phyloP scores from a whole-genome alignment of 2,113 vertebrate species.

The Piprites chloris region DNA sequence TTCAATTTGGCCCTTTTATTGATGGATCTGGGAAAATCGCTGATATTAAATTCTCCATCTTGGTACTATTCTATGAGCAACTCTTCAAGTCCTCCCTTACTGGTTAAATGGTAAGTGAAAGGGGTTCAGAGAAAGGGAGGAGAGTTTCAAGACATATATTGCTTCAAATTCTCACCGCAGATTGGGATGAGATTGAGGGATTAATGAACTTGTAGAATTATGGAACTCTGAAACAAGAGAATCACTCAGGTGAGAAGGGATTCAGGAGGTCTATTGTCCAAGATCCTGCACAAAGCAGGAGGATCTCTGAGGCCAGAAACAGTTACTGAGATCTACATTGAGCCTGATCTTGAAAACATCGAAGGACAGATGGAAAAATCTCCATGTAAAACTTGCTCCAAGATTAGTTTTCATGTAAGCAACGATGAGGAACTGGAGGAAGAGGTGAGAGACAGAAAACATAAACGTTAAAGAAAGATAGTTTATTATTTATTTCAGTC shows the following conservation, averaged over 20 bases:
- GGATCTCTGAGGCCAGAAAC: neutral
- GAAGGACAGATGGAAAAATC: neutral
- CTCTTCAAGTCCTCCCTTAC: neutral
- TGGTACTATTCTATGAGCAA: neutral
- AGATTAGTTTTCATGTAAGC: neutral
- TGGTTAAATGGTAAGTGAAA: neutral
- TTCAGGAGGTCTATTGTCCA: fast-evolving
- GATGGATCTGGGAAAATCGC: neutral
- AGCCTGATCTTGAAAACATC: neutral
- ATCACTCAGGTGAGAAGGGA: neutral
- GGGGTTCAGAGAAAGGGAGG: neutral
- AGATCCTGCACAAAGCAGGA: neutral
- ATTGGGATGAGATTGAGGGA: neutral
- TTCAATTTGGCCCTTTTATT: neutral
- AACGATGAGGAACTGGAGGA: neutral
- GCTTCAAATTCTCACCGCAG: neutral
- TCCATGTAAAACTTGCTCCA: neutral
- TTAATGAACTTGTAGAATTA: neutral
- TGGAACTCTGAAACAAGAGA: neutral
- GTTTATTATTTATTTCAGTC: neutral
- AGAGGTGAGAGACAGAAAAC: neutral
- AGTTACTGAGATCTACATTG: neutral
- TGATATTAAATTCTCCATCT: neutral
- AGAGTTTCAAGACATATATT: neutral
- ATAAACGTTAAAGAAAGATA: neutral